phyloP scores from a whole-genome alignment of 1,140 invertebrate genomes.

The Trichogramma pretiosum region DNA sequence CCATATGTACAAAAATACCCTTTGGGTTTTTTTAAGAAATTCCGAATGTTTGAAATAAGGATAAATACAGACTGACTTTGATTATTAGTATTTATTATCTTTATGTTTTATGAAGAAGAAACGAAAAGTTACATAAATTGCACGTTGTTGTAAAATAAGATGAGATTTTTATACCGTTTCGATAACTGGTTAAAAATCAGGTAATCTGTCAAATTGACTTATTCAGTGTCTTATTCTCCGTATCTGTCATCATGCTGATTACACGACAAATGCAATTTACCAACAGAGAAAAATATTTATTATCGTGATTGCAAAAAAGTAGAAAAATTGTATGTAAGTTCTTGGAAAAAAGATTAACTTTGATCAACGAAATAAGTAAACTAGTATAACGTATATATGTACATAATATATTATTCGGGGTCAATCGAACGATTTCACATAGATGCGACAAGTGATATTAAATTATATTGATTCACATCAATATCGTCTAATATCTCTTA shows the following conservation, averaged over 20 bases:
- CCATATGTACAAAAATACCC: constrained; percentile 4
- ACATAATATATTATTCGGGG: constrained; percentile 5
- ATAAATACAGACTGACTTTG: constrained; percentile 12
- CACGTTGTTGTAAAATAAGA: neutral
- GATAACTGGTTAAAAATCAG: too few relatives aligned
- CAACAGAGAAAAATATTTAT: neutral
- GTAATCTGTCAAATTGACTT: constrained; percentile 2
- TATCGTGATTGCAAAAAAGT: neutral
- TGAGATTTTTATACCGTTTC: constrained; percentile 10
- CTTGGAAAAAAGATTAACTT: neutral
- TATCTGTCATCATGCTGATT: neutral
- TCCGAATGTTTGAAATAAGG: constrained; percentile 2
- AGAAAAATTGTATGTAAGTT: neutral
- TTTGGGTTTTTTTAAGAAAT: constrained; percentile 9
- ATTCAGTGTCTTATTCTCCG: constrained; percentile 3
- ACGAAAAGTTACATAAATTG: too few relatives aligned
- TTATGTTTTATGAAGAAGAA: constrained; percentile 1
- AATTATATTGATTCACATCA: neutral
- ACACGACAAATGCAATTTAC: neutral
- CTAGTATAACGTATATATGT: too few relatives aligned
- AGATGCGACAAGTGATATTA: neutral
- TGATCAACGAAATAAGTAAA: constrained; percentile 12
- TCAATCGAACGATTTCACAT: constrained; percentile 11
- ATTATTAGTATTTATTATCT: constrained; percentile 16
- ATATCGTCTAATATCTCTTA: constrained; percentile 4